Percentiles rank a stretch among this genome's conserved stretches.
phyloP scores from a whole-genome alignment of 2,797 vertebrate species.

The Scolopax rusticola region DNA sequence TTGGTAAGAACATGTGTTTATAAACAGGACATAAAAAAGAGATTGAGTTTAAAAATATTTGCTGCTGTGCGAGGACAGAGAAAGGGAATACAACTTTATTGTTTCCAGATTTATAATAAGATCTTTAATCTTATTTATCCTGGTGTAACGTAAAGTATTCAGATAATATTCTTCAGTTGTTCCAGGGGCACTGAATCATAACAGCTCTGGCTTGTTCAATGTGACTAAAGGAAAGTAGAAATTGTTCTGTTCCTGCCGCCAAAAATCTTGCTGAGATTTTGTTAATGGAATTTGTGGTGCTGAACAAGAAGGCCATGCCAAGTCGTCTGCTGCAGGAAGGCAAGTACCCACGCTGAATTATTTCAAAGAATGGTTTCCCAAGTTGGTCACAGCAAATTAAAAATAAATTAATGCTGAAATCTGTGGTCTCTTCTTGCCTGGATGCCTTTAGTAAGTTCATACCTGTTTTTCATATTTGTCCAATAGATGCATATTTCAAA shows the following conservation, averaged over 20 bases:
- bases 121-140: slow-evolving; percentile 47
- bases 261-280: slow-evolving; percentile 54
- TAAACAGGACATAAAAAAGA: not conserved
- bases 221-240: slow-evolving; percentile 70
- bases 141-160: slow-evolving; percentile 23
- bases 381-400: not conserved
- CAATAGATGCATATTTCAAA: not conserved
- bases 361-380: not conserved
- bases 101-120: slow-evolving; percentile 37
- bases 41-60: not conserved
- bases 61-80: not conserved
- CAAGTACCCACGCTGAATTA: not conserved
- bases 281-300: slow-evolving; percentile 26
- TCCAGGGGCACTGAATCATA: slow-evolving; percentile 33
- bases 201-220: slow-evolving; percentile 47
- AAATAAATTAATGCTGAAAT: not conserved
- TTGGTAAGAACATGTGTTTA: not conserved
- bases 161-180: slow-evolving; percentile 61
- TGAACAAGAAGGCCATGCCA: slow-evolving; percentile 8
- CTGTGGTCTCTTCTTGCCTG: not conserved
- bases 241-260: slow-evolving; percentile 59
- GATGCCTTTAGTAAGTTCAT: not conserved
- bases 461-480: not conserved
- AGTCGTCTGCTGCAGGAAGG: not conserved
- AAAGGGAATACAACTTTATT: not conserved